Conservation (phyloP, 1,140 invertebrate species). For the Brachionus koreanus region DNA sequence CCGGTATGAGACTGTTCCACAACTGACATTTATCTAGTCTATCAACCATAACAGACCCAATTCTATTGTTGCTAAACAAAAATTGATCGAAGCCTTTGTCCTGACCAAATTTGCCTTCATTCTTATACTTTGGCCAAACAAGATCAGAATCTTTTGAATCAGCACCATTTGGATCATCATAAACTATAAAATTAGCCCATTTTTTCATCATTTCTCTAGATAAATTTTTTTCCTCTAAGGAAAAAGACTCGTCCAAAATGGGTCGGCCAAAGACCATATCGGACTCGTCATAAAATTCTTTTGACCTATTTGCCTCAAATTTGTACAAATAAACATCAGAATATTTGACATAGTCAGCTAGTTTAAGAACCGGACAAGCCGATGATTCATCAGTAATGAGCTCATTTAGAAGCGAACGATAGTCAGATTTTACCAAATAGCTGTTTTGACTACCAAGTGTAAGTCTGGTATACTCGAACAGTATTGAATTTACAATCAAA, state of each 20-base stretch:
- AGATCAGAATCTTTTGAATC: not conserved
- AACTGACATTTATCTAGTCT: not conserved
- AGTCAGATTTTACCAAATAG: not conserved
- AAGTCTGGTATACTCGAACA: not conserved
- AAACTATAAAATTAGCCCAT: constrained; percentile 21
- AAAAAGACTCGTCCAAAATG: not conserved
- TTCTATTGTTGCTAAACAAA: not conserved
- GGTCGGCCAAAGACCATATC: not conserved
- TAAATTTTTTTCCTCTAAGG: not conserved
- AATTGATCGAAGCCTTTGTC: not conserved
- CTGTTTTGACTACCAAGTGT: not conserved
- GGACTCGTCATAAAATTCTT: not conserved
- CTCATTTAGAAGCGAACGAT: not conserved
- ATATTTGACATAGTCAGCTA: not conserved
- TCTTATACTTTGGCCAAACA: not conserved
- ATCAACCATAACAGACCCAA: not conserved
- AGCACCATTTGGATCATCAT: not conserved
- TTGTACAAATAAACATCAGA: not conserved
- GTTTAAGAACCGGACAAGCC: not conserved
- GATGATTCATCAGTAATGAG: not conserved
- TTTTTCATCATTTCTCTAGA: constrained; percentile 8
- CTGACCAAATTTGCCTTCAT: not conserved
- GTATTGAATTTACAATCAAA: constrained; percentile 2
- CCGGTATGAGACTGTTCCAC: not conserved
- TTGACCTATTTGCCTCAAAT: not conserved